A percentile compares a stretch with the other conserved stretches of the same genome.
Evolutionary conservation across 2,113 vertebrate species (phyloP).

Genomic region (Pteronura brasiliensis): DNA sequence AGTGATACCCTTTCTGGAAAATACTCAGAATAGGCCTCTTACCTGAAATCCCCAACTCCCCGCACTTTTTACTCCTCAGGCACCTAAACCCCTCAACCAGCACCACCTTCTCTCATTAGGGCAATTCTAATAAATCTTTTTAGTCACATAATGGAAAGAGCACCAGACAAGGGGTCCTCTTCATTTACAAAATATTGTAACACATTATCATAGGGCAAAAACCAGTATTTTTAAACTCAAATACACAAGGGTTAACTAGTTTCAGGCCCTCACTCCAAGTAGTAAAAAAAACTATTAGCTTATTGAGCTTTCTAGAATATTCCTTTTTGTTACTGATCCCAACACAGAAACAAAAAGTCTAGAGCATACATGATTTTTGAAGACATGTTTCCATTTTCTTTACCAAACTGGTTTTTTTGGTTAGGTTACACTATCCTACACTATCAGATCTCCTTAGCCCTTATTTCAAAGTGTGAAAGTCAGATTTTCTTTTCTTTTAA

Average conservation of each 20-base stretch:
- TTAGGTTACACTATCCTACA: background rate
- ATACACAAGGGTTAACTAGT: constrained; percentile 18
- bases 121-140: background rate
- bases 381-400: background rate
- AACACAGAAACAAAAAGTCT: background rate
- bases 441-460: background rate
- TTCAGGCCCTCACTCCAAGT: background rate
- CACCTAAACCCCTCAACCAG: background rate
- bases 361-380: background rate
- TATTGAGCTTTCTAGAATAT: background rate
- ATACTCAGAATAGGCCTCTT: background rate
- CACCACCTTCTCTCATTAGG: background rate
- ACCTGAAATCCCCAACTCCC: background rate
- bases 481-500: constrained; percentile 23
- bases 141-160: background rate
- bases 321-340: background rate
- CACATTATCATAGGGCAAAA: background rate
- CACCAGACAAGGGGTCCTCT: background rate
- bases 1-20: background rate
- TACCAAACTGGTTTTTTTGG: background rate
- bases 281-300: background rate
- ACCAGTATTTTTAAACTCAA: background rate
- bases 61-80: background rate
- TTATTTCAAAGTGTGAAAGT: background rate
- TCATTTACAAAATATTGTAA: background rate